Base-by-base conservation (phyloP, 2,113 vertebrate species). In the Sturnus vulgaris region DNA sequence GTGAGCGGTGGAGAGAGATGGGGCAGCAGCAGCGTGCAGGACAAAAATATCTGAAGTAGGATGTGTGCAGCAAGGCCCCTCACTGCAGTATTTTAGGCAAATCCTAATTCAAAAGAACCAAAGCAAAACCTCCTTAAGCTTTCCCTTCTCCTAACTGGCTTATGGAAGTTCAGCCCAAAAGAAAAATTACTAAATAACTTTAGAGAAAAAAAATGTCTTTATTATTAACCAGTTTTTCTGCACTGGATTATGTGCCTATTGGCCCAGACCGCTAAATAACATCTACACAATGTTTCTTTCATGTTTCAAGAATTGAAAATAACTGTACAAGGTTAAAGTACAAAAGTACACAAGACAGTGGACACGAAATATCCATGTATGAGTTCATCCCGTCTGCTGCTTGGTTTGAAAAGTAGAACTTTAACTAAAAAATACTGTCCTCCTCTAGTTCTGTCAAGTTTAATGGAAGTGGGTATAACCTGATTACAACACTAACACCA, bases 271-370 rank as follows among this genome's bases (percentile, higher is more conserved):
- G 98, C 98, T 98, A 98, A 97, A 97, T 97, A 97, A 98, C 98
- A 98, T 98, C 98, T 98, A 98, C 97, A 97, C 97, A 98, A 97
- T 98, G 95, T 97, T 98, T 97, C 97, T 98, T 97, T 97, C 93
- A 98, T 98, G 97, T 98, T 98, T 98, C 97, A 98, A 98, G 97
- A 98, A 97, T 98, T 98, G 98, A 98, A 98, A 98, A 98, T 98
- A 98, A 98, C 98, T 98, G 98, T 98, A 98, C 97, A 98, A 97
- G 98, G 97, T 98, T 98, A 97, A 97, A 98, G 98, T 98, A 98
- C 98, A 98, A 98, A 98, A 98, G 98, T 98, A 98, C 98, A 98
- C 97, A 98, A 98, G 98, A 98, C 97, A 97, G 97, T 50, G 95
- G 97, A 98, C 98, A 98, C 96, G 81, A 98, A 98, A 98, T 98